Evolutionary conservation across 2,888 invertebrate species (phyloP).

Genomic region (Magallana nippona): DNA sequence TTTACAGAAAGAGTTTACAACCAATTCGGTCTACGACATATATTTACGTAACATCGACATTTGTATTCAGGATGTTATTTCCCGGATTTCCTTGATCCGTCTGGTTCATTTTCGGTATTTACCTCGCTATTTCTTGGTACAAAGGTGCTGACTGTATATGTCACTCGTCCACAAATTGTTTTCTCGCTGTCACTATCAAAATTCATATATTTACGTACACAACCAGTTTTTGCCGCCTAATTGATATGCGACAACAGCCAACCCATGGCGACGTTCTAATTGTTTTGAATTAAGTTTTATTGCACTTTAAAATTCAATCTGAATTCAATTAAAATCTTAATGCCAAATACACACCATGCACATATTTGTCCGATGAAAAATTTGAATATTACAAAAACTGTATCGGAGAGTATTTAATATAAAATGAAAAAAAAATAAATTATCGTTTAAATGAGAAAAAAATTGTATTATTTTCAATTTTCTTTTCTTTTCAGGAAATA

Average conservation of each 20-base stretch:
- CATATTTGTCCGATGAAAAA: background rate
- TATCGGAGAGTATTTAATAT: no score
- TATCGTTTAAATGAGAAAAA: no score
- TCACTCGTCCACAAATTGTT: slow-evolving; percentile 16
- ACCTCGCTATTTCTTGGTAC: slow-evolving; percentile 16
- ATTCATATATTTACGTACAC: slow-evolving; percentile 22
- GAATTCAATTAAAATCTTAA: background rate
- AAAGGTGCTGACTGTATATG: slow-evolving; percentile 23
- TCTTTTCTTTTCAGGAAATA: slow-evolving; percentile 41
- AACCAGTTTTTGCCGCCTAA: slow-evolving; percentile 8
- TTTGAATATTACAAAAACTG: no score
- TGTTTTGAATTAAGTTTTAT: slow-evolving; percentile 15
- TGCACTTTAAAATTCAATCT: slow-evolving; percentile 1
- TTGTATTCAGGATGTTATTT: slow-evolving; percentile 33
- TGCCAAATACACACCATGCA: background rate
- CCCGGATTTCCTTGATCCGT: slow-evolving; percentile 32
- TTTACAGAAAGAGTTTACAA: no score
- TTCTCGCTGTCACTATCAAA: slow-evolving; percentile 8
- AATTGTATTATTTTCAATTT: no score
- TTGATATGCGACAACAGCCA: slow-evolving; percentile 20
- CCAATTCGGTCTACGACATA: no score
- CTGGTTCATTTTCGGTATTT: slow-evolving; percentile 18
- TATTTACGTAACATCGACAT: slow-evolving; percentile 11
- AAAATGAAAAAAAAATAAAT: no score
- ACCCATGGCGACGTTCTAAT: background rate